A percentile compares a stretch with the other conserved stretches of the same genome.
These are phyloP conservation scores for Gulo gulo DNA, from an alignment of 2,113 vertebrate genomes.

Conservation along the genomic window DNA sequence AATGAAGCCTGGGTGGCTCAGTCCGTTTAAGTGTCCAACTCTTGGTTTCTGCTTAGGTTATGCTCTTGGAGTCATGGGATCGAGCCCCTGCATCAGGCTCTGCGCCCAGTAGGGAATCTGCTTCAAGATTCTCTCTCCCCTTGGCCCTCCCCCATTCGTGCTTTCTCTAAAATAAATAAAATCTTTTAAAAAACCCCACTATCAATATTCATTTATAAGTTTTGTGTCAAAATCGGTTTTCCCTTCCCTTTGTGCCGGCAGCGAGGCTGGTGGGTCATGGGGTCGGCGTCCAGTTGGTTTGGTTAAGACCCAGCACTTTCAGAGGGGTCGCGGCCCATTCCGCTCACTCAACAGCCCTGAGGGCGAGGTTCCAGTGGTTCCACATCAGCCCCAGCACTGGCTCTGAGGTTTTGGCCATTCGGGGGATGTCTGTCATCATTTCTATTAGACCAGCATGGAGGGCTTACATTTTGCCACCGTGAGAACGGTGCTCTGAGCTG, in stretches of 20 bases:
- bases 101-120: background rate
- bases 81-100: background rate
- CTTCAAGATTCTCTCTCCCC: background rate
- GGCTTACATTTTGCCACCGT: background rate
- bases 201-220: background rate
- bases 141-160: background rate
- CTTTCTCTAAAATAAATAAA: background rate
- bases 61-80: background rate
- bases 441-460: background rate
- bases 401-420: background rate
- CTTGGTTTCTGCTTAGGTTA: background rate
- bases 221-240: background rate
- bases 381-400: too few species aligned
- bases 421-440: background rate
- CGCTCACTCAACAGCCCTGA: background rate
- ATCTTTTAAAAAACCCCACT: background rate
- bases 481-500: background rate
- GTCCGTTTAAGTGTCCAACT: background rate
- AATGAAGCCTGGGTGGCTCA: background rate
- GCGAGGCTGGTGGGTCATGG: background rate
- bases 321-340: background rate
- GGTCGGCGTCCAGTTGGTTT: background rate
- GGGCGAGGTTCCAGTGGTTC: rapidly evolving
- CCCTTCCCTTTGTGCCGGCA: background rate
- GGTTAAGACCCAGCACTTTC: background rate